phyloP scores from a whole-genome alignment of 2,888 invertebrate genomes.

The Pyrochroa serraticornis region DNA sequence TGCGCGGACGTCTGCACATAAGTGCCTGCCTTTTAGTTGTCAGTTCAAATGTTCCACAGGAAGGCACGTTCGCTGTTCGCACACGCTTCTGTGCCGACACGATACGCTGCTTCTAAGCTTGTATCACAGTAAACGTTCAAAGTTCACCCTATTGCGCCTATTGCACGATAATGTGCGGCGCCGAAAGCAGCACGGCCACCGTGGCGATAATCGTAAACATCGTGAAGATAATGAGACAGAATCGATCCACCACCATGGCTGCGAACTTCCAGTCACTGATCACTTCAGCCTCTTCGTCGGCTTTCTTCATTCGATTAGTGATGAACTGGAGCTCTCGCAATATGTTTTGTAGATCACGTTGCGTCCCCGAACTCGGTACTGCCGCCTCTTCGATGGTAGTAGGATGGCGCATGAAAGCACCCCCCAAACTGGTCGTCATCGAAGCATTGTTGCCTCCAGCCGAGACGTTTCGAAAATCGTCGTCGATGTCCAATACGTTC shows the following conservation, averaged over 20 bases:
- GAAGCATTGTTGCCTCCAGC: constrained; percentile 61
- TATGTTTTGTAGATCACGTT: constrained; percentile 88
- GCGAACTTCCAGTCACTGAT: constrained; percentile 98
- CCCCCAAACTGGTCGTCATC: constrained; percentile 53
- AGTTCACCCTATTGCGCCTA: constrained; percentile 58
- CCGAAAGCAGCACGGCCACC: constrained; percentile 87
- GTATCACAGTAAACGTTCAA: constrained; percentile 59
- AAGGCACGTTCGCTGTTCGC: constrained; percentile 53
- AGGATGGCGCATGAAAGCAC: constrained; percentile 70
- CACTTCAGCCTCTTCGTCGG: constrained; percentile 90
- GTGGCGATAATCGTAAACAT: constrained; percentile 93
- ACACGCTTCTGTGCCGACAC: constrained; percentile 56
- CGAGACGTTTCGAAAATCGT: constrained; percentile 84
- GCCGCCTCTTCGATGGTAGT: constrained; percentile 76
- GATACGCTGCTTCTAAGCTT: constrained; percentile 51
- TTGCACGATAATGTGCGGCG: constrained; percentile 95
- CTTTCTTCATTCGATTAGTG: constrained; percentile 91
- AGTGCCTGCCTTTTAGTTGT: constrained; percentile 58
- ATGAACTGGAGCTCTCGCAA: constrained; percentile 93
- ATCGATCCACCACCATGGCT: constrained; percentile 96
- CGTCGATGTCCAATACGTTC: constrained; percentile 94
- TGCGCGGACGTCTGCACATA: constrained; percentile 49
- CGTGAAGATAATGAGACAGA: constrained; percentile 95
- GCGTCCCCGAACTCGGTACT: constrained; percentile 64
- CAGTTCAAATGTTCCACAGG: constrained; percentile 54